These are phyloP conservation scores for Urocolius indicus DNA, from an alignment of 2,113 vertebrate genomes.

Conservation along the genomic window DNA sequence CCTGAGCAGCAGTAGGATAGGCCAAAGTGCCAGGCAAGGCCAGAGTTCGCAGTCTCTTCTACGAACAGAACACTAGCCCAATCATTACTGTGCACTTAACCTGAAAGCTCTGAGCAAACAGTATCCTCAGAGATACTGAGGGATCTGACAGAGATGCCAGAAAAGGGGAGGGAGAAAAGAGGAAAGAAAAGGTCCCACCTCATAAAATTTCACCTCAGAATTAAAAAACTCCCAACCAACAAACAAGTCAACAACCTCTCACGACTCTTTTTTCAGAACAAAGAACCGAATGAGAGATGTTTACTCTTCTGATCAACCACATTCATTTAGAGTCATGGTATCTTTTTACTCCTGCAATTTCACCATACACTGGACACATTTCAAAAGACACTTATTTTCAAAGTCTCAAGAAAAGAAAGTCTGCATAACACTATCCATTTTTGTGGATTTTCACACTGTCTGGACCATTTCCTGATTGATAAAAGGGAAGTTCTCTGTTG, in stretches of 20 bases:
- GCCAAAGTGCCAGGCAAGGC: neutral
- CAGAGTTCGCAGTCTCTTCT: neutral
- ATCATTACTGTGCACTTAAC: neutral
- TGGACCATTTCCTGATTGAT: neutral
- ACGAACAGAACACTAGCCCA: neutral
- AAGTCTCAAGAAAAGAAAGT: neutral
- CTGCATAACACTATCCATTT: neutral
- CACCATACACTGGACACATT: neutral
- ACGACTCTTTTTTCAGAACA: neutral
- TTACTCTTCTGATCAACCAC: neutral
- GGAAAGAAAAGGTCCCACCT: fast-evolving
- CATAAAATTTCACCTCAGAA: neutral
- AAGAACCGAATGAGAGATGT: neutral
- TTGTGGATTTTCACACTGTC: neutral
- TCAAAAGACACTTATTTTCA: neutral
- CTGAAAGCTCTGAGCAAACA: neutral
- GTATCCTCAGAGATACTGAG: too few relatives aligned
- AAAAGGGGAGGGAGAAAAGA: neutral
- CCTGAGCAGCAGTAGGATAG: neutral
- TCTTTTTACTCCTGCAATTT: neutral
- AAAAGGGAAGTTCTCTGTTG: neutral
- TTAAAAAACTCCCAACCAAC: neutral
- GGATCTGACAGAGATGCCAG: neutral
- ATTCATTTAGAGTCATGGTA: neutral
- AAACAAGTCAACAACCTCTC: neutral